phyloP scores from a whole-genome alignment of 1,140 invertebrate species.

The Periplaneta americana region DNA sequence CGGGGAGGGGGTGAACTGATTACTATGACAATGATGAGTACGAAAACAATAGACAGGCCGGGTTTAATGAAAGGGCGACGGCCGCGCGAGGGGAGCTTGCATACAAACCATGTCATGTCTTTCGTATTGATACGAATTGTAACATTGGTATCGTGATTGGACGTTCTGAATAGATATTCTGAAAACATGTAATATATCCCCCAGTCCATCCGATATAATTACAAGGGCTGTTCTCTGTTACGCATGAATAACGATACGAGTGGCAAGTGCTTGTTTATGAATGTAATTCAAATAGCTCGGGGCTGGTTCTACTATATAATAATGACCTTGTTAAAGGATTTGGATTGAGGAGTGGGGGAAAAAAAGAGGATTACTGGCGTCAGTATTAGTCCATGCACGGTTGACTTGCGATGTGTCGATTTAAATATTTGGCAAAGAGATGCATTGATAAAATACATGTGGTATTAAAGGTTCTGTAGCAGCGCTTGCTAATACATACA shows the following conservation, averaged over 20 bases:
- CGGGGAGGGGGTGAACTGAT: no score
- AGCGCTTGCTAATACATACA: no score
- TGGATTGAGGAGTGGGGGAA: background rate
- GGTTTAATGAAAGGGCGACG: background rate
- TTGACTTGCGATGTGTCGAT: no score
- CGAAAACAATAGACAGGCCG: background rate
- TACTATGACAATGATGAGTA: background rate
- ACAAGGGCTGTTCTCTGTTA: background rate
- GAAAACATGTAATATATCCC: background rate
- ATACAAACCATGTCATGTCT: background rate
- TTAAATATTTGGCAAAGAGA: no score
- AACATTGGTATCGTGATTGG: background rate
- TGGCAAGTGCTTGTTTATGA: background rate
- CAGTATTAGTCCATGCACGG: background rate
- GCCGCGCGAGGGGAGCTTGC: background rate
- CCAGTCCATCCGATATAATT: background rate
- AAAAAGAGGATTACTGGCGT: background rate
- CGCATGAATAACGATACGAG: no score
- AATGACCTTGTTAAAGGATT: background rate
- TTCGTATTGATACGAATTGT: background rate
- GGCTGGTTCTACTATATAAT: background rate
- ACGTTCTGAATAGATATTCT: background rate
- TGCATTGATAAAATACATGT: no score
- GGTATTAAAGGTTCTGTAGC: no score
- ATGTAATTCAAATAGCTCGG: background rate